Conservation (phyloP, 2,888 invertebrate species). For the Drosophila nr. perissopoda region DNA sequence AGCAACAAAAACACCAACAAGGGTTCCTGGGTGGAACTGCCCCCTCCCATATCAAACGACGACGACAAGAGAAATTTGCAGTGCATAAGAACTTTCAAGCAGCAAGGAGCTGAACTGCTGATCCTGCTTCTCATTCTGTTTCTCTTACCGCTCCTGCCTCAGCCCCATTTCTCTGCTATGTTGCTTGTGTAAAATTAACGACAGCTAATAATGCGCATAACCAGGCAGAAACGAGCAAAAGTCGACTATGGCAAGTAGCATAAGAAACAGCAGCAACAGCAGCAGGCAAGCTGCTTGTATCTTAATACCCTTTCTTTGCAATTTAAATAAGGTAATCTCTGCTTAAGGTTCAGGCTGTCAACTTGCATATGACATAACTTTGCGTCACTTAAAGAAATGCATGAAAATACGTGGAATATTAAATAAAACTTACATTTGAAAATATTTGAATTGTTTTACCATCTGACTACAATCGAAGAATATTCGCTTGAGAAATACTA, state of each 20-base stretch:
- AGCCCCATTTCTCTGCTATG: neutral
- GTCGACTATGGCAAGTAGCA: constrained; percentile 44
- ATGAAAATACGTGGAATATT: neutral
- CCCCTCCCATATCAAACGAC: constrained; percentile 39
- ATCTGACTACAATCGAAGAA: neutral
- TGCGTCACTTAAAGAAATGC: neutral
- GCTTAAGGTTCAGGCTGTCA: neutral
- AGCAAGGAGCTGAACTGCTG: constrained; percentile 29
- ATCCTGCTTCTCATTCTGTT: neutral
- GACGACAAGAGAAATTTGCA: constrained; percentile 74
- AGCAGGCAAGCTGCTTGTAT: constrained; percentile 22
- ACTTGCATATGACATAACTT: neutral
- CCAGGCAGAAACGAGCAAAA: constrained; percentile 59
- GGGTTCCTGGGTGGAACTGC: neutral
- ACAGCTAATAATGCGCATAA: constrained; percentile 82
- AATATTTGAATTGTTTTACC: neutral
- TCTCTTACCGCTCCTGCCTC: constrained; percentile 1
- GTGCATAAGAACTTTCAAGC: constrained; percentile 45
- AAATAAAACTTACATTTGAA: neutral
- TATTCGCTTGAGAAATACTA: neutral
- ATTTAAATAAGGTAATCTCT: neutral
- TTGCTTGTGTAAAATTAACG: constrained; percentile 75
- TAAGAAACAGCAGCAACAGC: constrained; percentile 28
- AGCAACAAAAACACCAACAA: constrained; percentile 13
- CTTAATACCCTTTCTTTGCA: constrained; percentile 26